Evolutionary conservation across 1,140 invertebrate species (phyloP).

Genomic region (Rhopalosiphum padi): DNA sequence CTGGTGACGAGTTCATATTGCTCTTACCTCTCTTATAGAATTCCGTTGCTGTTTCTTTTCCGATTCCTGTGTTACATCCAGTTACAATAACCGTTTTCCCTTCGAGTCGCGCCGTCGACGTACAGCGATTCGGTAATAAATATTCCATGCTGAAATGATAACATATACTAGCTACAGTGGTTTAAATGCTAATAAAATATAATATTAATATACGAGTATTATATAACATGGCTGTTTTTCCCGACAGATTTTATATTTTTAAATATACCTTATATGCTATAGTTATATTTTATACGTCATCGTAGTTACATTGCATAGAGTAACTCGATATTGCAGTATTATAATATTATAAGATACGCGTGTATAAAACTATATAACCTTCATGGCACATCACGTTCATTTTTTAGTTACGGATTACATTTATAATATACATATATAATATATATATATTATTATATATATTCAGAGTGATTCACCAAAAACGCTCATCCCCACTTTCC

Average conservation of each 20-base stretch:
- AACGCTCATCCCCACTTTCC: background rate
- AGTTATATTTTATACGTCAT: background rate
- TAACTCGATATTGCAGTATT: background rate
- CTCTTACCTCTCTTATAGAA: conserved; percentile 65
- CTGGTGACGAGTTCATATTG: background rate
- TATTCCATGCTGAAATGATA: conserved; percentile 58
- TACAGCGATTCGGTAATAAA: conserved; percentile 60
- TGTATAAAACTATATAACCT: background rate
- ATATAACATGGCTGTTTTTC: background rate
- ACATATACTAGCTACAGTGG: background rate
- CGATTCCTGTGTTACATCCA: conserved; percentile 70
- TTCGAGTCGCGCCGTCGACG: conserved; percentile 62
- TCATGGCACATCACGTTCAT: background rate
- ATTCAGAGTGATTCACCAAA: background rate
- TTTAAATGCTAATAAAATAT: background rate
- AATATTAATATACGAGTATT: background rate
- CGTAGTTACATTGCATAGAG: background rate
- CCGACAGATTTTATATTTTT: background rate
- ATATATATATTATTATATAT: background rate
- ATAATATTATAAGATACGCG: background rate
- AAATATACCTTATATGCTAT: background rate
- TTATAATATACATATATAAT: background rate
- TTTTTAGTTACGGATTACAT: background rate
- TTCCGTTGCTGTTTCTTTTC: conserved; percentile 68
- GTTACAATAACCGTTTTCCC: conserved; percentile 71